Percentiles rank a stretch among this genome's conserved stretches.
phyloP scores from a whole-genome alignment of 2,888 invertebrate genomes.

The Dioctria rufipes region DNA sequence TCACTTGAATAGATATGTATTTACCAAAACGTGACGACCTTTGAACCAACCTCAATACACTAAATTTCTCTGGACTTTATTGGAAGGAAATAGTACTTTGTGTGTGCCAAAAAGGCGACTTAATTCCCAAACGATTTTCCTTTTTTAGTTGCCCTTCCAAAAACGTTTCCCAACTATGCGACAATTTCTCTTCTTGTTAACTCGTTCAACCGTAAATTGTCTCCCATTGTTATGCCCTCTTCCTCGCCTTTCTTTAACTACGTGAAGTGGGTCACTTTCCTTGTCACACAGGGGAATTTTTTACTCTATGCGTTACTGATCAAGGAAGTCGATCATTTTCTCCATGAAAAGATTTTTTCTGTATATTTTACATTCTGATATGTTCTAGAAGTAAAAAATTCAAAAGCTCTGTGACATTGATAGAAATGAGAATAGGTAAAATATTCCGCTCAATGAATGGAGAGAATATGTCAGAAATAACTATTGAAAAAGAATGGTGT shows the following conservation, averaged over 20 bases:
- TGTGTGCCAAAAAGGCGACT: background rate
- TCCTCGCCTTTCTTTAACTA: constrained; percentile 25
- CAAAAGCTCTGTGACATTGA: background rate
- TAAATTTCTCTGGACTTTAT: background rate
- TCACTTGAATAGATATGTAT: background rate
- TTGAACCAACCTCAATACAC: background rate
- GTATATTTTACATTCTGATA: constrained; percentile 29
- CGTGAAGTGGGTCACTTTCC: constrained; percentile 48
- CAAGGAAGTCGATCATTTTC: constrained; percentile 47
- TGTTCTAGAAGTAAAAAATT: constrained; percentile 33
- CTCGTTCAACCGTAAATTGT: constrained; percentile 55
- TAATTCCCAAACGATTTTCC: constrained; percentile 3
- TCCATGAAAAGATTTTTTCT: constrained; percentile 27
- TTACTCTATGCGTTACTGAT: constrained; percentile 38
- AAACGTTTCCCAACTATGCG: constrained; percentile 23
- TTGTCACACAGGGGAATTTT: background rate
- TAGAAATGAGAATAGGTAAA: too few species aligned
- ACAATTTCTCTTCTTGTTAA: constrained; percentile 54
- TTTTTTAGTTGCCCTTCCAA: constrained; percentile 12
- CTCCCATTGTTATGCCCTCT: constrained; percentile 52
- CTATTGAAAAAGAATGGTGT: too few species aligned
- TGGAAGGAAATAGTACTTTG: constrained; percentile 8
- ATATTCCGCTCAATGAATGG: too few species aligned
- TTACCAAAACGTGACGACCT: background rate
- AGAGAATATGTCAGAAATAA: too few species aligned